Evolutionary conservation across 2,113 vertebrate species (phyloP).

Genomic region (Leucosticte australis): DNA sequence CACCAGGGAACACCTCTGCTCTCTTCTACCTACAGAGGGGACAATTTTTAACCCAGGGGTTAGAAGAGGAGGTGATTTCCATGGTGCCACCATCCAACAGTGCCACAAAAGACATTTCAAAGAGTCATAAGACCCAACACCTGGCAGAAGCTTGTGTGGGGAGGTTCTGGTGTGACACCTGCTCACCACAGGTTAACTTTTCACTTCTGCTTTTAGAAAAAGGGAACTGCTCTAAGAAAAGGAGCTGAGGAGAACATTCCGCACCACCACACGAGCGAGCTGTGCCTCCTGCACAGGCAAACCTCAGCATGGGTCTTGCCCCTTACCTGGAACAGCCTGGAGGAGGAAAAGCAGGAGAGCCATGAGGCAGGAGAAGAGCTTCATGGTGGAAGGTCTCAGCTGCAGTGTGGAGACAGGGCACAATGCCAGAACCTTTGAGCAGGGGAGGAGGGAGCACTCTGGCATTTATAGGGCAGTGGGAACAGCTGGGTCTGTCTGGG

Average conservation of each 20-base stretch:
- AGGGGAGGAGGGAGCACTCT: neutral
- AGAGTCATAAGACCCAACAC: neutral
- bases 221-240: neutral
- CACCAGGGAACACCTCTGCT: neutral
- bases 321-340: slow-evolving; percentile 53
- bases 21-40: neutral
- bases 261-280: neutral
- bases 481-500: neutral
- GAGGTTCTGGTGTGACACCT: neutral
- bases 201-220: neutral
- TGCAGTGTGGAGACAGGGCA: neutral
- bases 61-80: neutral
- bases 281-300: neutral
- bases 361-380: neutral
- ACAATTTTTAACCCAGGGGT: neutral
- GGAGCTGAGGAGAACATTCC: neutral
- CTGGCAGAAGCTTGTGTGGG: neutral
- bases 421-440: neutral
- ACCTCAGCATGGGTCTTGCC: accelerated
- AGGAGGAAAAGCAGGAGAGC: slow-evolving; percentile 8
- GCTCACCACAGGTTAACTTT: neutral
- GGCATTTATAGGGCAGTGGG: neutral
- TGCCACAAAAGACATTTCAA: neutral
- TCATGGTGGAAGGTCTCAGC: neutral
- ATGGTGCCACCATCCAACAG: neutral